phyloP scores from a whole-genome alignment of 2,113 vertebrate genomes.

The Carassius gibelio region DNA sequence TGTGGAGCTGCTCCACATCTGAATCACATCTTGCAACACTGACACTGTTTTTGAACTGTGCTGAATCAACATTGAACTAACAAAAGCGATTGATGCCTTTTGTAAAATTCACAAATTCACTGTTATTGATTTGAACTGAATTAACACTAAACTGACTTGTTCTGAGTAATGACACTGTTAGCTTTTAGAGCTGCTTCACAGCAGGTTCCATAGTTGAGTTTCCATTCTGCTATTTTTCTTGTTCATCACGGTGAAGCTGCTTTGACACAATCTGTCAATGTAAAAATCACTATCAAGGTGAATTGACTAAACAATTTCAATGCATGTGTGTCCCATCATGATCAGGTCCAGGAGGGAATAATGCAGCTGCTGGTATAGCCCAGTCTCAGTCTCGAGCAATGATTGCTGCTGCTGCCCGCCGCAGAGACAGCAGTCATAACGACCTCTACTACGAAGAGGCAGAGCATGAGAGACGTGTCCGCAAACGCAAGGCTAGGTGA shows the following conservation, averaged over 20 bases:
- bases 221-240: not conserved
- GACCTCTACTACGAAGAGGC: constrained; percentile 95
- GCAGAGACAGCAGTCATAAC: constrained; percentile 88
- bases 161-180: not conserved
- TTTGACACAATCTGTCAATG: not conserved
- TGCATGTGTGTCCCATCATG: constrained; percentile 35
- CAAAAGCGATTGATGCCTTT: no score
- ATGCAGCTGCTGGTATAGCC: constrained; percentile 71
- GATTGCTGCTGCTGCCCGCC: constrained; percentile 83
- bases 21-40: no score
- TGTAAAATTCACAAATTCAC: not conserved
- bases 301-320: not conserved
- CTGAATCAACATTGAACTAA: no score
- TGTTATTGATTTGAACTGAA: not conserved
- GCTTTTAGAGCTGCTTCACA: not conserved
- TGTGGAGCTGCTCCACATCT: no score
- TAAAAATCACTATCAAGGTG: not conserved
- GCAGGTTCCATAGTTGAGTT: not conserved
- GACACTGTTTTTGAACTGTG: no score
- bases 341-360: constrained; percentile 80
- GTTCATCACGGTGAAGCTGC: not conserved
- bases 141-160: not conserved
- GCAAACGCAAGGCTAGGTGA: constrained; percentile 89
- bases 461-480: constrained; percentile 88
- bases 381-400: constrained; percentile 85